Conservation (phyloP, 1,140 invertebrate species). For the Drosophila lowei region DNA sequence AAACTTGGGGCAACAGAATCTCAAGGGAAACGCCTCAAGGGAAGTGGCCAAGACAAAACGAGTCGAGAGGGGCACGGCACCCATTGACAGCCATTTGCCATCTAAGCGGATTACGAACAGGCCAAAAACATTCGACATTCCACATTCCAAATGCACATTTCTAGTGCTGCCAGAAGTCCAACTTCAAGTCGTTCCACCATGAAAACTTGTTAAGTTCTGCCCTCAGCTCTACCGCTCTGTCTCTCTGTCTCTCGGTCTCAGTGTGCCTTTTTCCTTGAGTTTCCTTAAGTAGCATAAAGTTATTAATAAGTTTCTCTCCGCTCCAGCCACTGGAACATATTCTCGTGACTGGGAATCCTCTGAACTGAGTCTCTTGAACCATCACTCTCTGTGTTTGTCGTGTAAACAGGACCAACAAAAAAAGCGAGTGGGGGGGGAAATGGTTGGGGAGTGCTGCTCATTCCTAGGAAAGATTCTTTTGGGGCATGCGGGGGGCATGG, state of each 20-base stretch:
- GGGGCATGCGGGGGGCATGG: too few relatives aligned
- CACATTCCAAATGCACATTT: slow-evolving; percentile 52
- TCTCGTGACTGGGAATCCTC: background rate
- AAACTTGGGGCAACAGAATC: slow-evolving; percentile 32
- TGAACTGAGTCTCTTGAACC: background rate
- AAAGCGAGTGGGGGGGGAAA: background rate
- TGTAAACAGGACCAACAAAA: slow-evolving; percentile 44
- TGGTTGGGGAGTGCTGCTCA: too few relatives aligned
- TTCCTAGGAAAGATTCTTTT: background rate
- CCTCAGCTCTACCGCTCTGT: slow-evolving; percentile 7
- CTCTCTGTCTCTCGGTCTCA: too few relatives aligned
- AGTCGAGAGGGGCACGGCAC: background rate
- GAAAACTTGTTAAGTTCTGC: slow-evolving; percentile 55
- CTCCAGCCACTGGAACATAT: slow-evolving; percentile 49
- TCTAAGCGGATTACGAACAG: slow-evolving; percentile 65
- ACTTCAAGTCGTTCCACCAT: slow-evolving; percentile 34
- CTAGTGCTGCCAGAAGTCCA: slow-evolving; percentile 14
- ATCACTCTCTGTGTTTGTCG: slow-evolving; percentile 27
- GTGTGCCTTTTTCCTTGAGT: slow-evolving; percentile 52
- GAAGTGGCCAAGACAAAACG: too few relatives aligned
- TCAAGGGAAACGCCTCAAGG: background rate
- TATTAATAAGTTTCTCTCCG: slow-evolving; percentile 71
- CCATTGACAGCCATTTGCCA: slow-evolving; percentile 45
- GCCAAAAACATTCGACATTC: slow-evolving; percentile 48
- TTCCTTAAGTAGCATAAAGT: slow-evolving; percentile 72